Percentiles rank a stretch among this genome's conserved stretches.
Evolutionary conservation across 2,113 vertebrate species (phyloP).

Genomic region (Spilogale gracilis): DNA sequence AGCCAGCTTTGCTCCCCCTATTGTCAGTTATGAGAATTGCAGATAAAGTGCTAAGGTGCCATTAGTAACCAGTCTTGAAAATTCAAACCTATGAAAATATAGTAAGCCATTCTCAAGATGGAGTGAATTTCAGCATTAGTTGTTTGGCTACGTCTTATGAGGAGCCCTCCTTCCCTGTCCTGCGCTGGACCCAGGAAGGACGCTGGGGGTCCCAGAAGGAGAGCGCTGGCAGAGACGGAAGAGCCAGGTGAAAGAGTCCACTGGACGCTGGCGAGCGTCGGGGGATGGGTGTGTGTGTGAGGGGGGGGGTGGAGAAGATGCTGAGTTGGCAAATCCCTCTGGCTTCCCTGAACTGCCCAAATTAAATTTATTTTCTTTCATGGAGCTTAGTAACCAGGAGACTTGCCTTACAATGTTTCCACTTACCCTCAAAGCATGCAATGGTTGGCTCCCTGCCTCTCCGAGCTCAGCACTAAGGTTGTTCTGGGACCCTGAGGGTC

Average conservation of each 20-base stretch:
- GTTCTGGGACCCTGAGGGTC: not conserved
- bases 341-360: not conserved
- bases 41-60: not conserved
- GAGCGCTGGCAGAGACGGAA: not conserved
- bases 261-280: not conserved
- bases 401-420: constrained; percentile 79
- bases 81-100: not conserved
- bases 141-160: not conserved
- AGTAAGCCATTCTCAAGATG: not conserved
- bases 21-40: not conserved
- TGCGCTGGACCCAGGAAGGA: not conserved
- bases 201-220: not conserved
- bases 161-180: not conserved
- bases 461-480: not conserved
- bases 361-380: constrained; percentile 43
- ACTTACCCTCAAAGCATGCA: not conserved
- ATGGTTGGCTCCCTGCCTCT: not conserved
- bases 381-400: constrained; percentile 64
- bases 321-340: constrained; percentile 54
- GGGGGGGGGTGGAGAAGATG: not conserved
- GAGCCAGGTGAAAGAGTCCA: not conserved
- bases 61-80: not conserved
- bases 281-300: too few relatives aligned
- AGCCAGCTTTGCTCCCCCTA: not conserved
- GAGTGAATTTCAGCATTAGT: not conserved